A percentile compares a stretch with the other conserved stretches of the same genome.
Evolutionary conservation across 1,140 invertebrate genomes (phyloP).

Genomic region (Cydia splendana): DNA sequence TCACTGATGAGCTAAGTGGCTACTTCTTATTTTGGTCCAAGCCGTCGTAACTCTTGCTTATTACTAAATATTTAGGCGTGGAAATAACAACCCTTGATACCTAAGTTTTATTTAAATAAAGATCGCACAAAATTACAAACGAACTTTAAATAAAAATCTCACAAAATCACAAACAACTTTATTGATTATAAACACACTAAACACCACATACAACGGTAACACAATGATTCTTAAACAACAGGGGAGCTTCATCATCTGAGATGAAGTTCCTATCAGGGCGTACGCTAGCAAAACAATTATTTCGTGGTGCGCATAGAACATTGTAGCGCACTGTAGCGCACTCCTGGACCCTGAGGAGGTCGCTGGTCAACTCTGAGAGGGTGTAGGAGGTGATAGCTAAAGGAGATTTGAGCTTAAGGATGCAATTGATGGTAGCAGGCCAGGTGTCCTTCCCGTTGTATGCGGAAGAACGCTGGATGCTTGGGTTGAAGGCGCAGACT

Average conservation of each 20-base stretch:
- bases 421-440: constrained; percentile 82
- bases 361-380: constrained; percentile 81
- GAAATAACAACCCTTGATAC: background rate
- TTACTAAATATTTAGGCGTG: too few relatives aligned
- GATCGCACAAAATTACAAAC: too few relatives aligned
- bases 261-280: constrained; percentile 88
- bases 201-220: constrained; percentile 74
- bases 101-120: constrained; percentile 20
- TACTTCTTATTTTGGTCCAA: too few relatives aligned
- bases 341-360: constrained; percentile 77
- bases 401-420: constrained; percentile 78
- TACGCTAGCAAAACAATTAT: constrained; percentile 84
- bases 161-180: constrained; percentile 41
- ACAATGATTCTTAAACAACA: constrained; percentile 88
- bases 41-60: too few relatives aligned
- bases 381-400: constrained; percentile 85
- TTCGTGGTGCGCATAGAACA: constrained; percentile 76
- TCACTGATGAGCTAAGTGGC: constrained; percentile 81
- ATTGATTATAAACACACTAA: constrained; percentile 33
- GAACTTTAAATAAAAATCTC: constrained; percentile 36
- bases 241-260: constrained; percentile 84
- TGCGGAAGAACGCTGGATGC: constrained; percentile 83
- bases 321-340: constrained; percentile 66
- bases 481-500: constrained; percentile 87
- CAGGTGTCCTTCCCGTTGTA: constrained; percentile 83